Evolutionary conservation across 1,140 invertebrate genomes (phyloP).

Genomic region (Lerema accius): DNA sequence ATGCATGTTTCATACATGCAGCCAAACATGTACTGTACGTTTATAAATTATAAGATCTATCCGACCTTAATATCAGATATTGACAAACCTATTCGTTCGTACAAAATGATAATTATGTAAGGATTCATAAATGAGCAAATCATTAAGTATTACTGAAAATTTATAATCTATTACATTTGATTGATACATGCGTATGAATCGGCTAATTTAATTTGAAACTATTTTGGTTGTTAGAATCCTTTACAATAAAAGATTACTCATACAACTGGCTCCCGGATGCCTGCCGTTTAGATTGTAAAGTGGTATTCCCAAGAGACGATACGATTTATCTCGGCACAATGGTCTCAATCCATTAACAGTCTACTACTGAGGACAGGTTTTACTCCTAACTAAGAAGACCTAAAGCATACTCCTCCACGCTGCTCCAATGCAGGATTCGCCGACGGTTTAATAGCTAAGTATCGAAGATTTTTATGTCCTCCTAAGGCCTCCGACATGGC

Average conservation of each 20-base stretch:
- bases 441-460: too few relatives aligned
- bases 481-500: too few relatives aligned
- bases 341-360: not conserved
- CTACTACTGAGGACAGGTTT: too few relatives aligned
- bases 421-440: too few relatives aligned
- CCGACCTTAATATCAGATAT: slow-evolving; percentile 13
- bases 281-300: slow-evolving; percentile 1
- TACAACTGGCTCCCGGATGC: not conserved
- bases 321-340: not conserved
- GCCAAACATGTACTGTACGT: slow-evolving; percentile 1
- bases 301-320: not conserved
- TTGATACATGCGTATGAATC: slow-evolving; percentile 1
- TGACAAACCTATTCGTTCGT: slow-evolving; percentile 9
- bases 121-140: not conserved
- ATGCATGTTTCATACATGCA: not conserved
- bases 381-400: too few relatives aligned
- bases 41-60: slow-evolving; percentile 4
- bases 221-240: not conserved
- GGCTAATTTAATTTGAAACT: slow-evolving; percentile 1
- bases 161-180: not conserved
- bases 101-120: not conserved
- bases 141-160: not conserved
- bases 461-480: too few relatives aligned
- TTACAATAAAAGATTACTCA: not conserved
- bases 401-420: too few relatives aligned